Evolutionary conservation across 1,140 invertebrate species (phyloP).

Genomic region (Cotesia vestalis): DNA sequence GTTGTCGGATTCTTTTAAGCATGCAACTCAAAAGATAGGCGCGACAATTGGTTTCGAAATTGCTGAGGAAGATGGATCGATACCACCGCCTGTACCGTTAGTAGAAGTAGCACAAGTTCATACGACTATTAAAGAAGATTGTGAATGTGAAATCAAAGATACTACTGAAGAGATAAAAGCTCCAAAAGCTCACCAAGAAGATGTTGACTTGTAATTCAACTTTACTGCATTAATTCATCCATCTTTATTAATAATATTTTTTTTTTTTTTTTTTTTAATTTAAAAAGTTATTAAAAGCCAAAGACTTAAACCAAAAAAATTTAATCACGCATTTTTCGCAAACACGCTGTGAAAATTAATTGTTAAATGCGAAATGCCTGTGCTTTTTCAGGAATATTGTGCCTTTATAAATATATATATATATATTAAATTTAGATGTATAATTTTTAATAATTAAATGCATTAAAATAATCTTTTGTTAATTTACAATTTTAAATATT

Average conservation of each 20-base stretch:
- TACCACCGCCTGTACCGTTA: conserved; percentile 48
- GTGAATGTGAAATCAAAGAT: conserved; percentile 39
- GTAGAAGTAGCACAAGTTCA: conserved; percentile 57
- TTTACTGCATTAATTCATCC: neutral
- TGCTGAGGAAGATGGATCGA: conserved; percentile 71
- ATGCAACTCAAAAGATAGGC: conserved; percentile 85
- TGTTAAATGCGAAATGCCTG: conserved; percentile 22
- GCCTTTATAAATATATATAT: conserved; percentile 41
- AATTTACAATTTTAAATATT: too few relatives aligned
- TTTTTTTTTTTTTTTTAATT: neutral
- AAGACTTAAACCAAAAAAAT: conserved; percentile 18
- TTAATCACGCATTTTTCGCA: conserved; percentile 2
- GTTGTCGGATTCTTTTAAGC: conserved; percentile 82
- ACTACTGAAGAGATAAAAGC: conserved; percentile 45
- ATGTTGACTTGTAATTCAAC: conserved; percentile 47
- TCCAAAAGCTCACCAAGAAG: conserved; percentile 56
- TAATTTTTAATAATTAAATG: too few relatives aligned
- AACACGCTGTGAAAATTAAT: neutral
- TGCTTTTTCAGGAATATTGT: conserved; percentile 38
- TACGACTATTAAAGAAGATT: conserved; percentile 40
- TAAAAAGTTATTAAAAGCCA: neutral
- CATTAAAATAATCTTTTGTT: too few relatives aligned
- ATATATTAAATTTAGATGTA: too few relatives aligned
- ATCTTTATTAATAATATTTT: neutral
- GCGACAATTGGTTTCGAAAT: conserved; percentile 84